phyloP scores from a whole-genome alignment of 2,888 invertebrate species.

The Archaeoteleia sp. region DNA sequence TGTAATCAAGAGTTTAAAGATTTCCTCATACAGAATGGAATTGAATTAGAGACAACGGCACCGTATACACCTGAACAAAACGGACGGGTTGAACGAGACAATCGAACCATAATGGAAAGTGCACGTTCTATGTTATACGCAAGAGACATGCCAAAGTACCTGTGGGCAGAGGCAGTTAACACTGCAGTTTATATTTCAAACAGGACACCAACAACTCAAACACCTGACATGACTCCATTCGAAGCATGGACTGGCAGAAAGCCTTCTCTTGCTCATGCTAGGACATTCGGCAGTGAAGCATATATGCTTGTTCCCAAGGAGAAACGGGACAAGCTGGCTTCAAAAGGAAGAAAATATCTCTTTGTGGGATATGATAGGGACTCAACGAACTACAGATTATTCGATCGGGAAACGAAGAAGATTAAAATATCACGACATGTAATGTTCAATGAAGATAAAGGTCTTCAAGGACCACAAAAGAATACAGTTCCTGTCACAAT shows the following conservation, averaged over 20 bases:
- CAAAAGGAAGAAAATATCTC: slow-evolving; percentile 5
- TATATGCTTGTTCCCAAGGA: slow-evolving; percentile 3
- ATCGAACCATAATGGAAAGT: not conserved
- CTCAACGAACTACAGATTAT: slow-evolving; percentile 15
- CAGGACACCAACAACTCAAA: not conserved
- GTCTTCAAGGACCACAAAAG: too few relatives aligned
- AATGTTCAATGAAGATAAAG: slow-evolving; percentile 14
- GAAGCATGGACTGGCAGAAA: slow-evolving; percentile 9
- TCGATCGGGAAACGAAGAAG: slow-evolving; percentile 11
- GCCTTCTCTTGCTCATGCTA: slow-evolving; percentile 8
- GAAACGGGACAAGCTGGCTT: slow-evolving; percentile 1
- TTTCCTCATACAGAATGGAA: not conserved
- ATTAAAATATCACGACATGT: slow-evolving; percentile 19
- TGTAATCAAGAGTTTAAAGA: too few relatives aligned
- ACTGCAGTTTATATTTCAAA: slow-evolving; percentile 17
- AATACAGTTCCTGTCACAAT: not conserved
- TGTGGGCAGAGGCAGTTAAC: slow-evolving; percentile 26
- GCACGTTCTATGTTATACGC: not conserved
- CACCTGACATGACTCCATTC: slow-evolving; percentile 6
- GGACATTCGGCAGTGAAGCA: slow-evolving; percentile 9
- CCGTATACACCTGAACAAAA: not conserved
- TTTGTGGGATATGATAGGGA: slow-evolving; percentile 17
- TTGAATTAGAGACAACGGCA: not conserved
- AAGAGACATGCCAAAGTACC: not conserved
- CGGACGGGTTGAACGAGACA: not conserved